Percentiles rank a stretch among this genome's conserved stretches.
Evolutionary conservation across 53 echinoderm and acorn worm genomes (phyloP).

Genomic region (Glandiceps talaboti): DNA sequence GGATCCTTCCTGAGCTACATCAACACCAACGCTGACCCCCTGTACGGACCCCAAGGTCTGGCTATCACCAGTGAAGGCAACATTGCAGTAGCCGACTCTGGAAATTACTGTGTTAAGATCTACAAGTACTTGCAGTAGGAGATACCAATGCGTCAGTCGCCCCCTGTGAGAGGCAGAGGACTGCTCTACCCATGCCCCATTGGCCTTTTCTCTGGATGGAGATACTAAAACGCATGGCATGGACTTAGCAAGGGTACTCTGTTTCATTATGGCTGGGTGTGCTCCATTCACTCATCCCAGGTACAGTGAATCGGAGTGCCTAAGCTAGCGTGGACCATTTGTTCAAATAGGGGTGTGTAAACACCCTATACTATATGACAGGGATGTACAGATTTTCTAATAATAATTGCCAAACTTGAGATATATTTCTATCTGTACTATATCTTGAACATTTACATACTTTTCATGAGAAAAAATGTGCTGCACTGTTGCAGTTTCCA

Average conservation of each 20-base stretch:
- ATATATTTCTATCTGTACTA: background rate
- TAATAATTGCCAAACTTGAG: background rate
- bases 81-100: slow-evolving; percentile 95
- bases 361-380: background rate
- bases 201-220: background rate
- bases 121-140: slow-evolving; percentile 99
- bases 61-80: slow-evolving; percentile 91
- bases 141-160: slow-evolving; percentile 76
- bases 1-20: slow-evolving; percentile 95
- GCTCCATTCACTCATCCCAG: too few species aligned
- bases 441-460: background rate
- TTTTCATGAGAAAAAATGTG: background rate
- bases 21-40: slow-evolving; percentile 93
- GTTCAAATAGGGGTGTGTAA: background rate
- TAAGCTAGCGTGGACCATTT: background rate
- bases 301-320: too few species aligned
- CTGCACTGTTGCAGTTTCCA: background rate
- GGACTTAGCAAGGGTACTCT: too few species aligned
- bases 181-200: slow-evolving; percentile 27
- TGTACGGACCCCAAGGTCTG: slow-evolving; percentile 92
- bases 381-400: background rate
- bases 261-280: too few species aligned
- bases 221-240: background rate
- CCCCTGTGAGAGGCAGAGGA: slow-evolving; percentile 93
- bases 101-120: slow-evolving; percentile 96